phyloP scores from a whole-genome alignment of 2,113 vertebrate species.

The Pseudois nayaur region DNA sequence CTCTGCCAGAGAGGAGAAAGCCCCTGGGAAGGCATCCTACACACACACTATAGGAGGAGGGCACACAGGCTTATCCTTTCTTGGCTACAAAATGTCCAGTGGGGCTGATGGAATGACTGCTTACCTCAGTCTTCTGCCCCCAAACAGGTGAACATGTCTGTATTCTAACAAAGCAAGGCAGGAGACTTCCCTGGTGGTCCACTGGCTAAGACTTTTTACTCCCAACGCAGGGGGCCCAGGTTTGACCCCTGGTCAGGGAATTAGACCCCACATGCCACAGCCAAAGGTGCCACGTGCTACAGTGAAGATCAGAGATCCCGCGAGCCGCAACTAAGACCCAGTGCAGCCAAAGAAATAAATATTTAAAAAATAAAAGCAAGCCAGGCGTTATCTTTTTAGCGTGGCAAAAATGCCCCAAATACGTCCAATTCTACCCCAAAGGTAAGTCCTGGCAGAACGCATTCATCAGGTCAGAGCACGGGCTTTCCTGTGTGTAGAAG shows the following conservation, averaged over 20 bases:
- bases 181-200: not conserved
- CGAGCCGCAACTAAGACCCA: not conserved
- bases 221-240: not conserved
- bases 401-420: not conserved
- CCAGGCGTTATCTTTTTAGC: not conserved
- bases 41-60: rapidly evolving
- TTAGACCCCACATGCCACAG: not conserved
- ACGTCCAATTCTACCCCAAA: not conserved
- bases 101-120: not conserved
- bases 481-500: rapidly evolving
- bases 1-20: not conserved
- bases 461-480: not conserved
- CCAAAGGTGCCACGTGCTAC: not conserved
- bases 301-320: not conserved
- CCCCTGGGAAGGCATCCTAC: not conserved
- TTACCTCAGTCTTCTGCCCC: not conserved
- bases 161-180: not conserved
- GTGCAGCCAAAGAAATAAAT: not conserved
- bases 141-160: not conserved
- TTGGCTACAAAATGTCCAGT: not conserved
- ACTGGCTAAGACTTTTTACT: not conserved
- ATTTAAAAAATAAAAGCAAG: not conserved
- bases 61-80: not conserved
- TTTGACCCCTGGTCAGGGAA: not conserved
- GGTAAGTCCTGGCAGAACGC: not conserved